These are phyloP conservation scores for Pangasius macronema DNA, from an alignment of 2,797 vertebrate species.

Conservation along the genomic window DNA sequence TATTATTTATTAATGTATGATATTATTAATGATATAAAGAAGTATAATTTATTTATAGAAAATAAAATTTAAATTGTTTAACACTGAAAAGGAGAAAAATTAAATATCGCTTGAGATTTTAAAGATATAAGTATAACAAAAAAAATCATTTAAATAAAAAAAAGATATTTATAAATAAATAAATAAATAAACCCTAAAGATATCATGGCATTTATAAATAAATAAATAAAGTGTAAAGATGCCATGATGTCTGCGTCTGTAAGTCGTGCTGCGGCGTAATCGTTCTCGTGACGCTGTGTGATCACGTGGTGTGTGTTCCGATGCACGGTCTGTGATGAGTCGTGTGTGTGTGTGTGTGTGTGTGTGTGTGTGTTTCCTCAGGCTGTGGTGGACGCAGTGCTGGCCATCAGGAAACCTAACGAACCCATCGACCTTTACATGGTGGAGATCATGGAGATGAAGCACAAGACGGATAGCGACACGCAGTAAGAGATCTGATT, in stretches of 20 bases:
- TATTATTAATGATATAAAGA: too few species aligned
- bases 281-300: neutral
- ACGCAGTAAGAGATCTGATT: conserved; percentile 81
- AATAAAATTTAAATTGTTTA: too few species aligned
- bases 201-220: too few species aligned
- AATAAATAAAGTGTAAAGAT: neutral
- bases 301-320: neutral
- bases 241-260: neutral
- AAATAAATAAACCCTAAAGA: too few species aligned
- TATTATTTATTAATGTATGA: too few species aligned
- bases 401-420: conserved; percentile 84
- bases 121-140: neutral
- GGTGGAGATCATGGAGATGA: conserved; percentile 99
- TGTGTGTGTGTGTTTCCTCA: conserved; percentile 57
- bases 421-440: conserved; percentile 94
- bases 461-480: conserved; percentile 94
- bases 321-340: neutral
- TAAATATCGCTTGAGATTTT: neutral
- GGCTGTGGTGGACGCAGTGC: conserved; percentile 94
- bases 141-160: too few species aligned
- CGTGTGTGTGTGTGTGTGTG: neutral
- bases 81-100: too few species aligned
- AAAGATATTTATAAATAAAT: too few species aligned
- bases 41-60: too few species aligned
- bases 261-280: neutral